Evolutionary conservation across 2,888 invertebrate species (phyloP).

Genomic region (Ophion costatus): DNA sequence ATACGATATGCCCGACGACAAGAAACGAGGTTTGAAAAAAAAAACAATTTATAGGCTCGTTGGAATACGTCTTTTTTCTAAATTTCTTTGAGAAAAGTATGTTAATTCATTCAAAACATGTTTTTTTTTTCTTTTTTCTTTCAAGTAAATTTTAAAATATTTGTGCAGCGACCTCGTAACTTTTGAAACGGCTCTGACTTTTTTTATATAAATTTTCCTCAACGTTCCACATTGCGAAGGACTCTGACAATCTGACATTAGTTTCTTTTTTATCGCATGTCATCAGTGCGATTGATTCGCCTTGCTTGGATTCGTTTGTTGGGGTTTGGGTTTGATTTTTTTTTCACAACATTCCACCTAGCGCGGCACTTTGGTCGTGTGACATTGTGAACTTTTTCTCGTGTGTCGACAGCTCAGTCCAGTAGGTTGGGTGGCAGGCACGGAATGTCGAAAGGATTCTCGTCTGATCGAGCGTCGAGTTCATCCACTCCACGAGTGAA

Average conservation of each 20-base stretch:
- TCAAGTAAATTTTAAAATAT: neutral
- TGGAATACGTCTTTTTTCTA: too few species aligned
- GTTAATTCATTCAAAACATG: neutral
- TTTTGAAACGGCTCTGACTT: neutral
- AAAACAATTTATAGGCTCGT: too few species aligned
- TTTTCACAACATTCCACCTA: neutral
- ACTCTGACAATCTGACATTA: too few species aligned
- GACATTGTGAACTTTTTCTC: neutral
- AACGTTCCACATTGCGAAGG: too few species aligned
- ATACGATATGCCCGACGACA: too few species aligned
- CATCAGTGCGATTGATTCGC: neutral
- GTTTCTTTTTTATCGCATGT: neutral
- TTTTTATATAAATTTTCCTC: neutral
- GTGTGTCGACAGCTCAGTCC: neutral
- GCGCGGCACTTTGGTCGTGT: neutral
- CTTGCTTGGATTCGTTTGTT: too few species aligned
- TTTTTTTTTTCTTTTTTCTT: neutral
- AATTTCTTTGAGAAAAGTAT: too few species aligned
- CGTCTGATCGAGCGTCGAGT: conserved; percentile 51
- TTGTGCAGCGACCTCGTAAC: neutral
- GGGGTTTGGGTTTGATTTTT: too few species aligned
- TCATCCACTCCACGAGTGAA: conserved; percentile 37
- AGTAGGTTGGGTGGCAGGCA: conserved; percentile 1
- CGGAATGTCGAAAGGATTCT: conserved; percentile 38
- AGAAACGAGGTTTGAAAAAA: neutral